Conservation (phyloP, 2,888 invertebrate species). For the Peribatodes rhomboidaria region DNA sequence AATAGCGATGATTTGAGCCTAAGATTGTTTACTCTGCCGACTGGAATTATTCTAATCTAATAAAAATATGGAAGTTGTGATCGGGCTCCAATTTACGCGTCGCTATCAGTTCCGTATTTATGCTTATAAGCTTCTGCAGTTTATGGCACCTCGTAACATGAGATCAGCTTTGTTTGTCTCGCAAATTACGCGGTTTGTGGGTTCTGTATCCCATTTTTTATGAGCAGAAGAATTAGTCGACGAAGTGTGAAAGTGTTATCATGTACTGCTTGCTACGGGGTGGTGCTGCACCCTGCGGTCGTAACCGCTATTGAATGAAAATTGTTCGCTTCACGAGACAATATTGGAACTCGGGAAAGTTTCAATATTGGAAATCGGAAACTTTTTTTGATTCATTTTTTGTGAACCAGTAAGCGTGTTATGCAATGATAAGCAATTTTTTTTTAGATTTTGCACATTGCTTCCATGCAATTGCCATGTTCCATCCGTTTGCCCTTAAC, state of each 20-base stretch:
- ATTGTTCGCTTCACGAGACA: no score
- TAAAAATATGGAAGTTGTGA: conserved; percentile 38
- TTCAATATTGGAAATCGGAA: no score
- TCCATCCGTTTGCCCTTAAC: no score
- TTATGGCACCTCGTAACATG: conserved; percentile 41
- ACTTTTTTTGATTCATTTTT: no score
- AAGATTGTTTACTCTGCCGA: conserved; percentile 5
- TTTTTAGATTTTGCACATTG: no score
- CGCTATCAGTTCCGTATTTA: conserved; percentile 40
- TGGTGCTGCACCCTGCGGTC: not conserved
- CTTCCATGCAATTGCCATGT: no score
- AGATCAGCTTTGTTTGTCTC: conserved; percentile 37
- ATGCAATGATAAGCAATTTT: no score
- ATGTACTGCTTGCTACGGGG: not conserved
- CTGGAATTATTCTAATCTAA: conserved; percentile 27
- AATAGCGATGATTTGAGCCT: not conserved
- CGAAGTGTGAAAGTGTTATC: not conserved
- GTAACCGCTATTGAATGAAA: not conserved
- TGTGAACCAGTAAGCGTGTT: no score
- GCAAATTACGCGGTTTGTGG: conserved; percentile 28
- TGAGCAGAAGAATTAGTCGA: conserved; percentile 15
- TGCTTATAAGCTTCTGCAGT: conserved; percentile 41
- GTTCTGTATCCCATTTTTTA: conserved; percentile 26
- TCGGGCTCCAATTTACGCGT: conserved; percentile 36
- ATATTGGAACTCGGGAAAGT: no score